Percentiles rank a stretch among this genome's conserved stretches.
phyloP scores from a whole-genome alignment of 2,797 vertebrate species.

The Cynodonichthys magdalenae region DNA sequence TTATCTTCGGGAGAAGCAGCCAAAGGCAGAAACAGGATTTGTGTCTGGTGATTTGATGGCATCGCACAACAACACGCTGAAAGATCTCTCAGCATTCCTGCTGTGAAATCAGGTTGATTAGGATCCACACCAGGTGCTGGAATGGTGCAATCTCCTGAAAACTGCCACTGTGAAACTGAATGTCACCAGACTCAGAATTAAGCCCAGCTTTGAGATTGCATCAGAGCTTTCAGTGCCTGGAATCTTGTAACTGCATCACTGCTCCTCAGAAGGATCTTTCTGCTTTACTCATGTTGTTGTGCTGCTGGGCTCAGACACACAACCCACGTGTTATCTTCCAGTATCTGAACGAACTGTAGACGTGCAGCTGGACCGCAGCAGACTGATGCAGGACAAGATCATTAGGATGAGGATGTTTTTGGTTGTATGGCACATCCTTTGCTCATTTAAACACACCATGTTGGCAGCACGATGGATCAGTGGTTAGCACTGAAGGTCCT shows the following conservation, averaged over 20 bases:
- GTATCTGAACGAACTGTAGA: too few relatives aligned
- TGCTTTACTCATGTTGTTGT: not conserved
- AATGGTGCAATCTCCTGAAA: slow-evolving; percentile 40
- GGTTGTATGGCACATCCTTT: too few relatives aligned
- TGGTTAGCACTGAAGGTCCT: too few relatives aligned
- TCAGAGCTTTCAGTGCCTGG: slow-evolving; percentile 5
- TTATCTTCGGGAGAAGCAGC: slow-evolving; percentile 11
- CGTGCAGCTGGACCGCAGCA: too few relatives aligned
- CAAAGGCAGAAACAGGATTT: not conserved
- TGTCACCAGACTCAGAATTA: slow-evolving; percentile 10
- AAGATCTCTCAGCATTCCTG: not conserved
- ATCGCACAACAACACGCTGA: not conserved
- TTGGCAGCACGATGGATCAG: too few relatives aligned
- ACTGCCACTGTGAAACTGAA: slow-evolving; percentile 12
- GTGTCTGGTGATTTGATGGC: slow-evolving; percentile 9
- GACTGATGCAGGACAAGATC: too few relatives aligned
- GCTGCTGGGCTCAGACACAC: not conserved
- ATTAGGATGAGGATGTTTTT: too few relatives aligned
- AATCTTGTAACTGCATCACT: not conserved
- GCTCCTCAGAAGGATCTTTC: not conserved
- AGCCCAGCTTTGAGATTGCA: not conserved
- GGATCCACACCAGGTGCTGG: not conserved
- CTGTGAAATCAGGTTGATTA: slow-evolving; percentile 29
- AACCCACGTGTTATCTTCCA: too few relatives aligned
- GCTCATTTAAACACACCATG: too few relatives aligned